Conservation (phyloP, 2,113 vertebrate genomes). For the Peromyscus maniculatus region DNA sequence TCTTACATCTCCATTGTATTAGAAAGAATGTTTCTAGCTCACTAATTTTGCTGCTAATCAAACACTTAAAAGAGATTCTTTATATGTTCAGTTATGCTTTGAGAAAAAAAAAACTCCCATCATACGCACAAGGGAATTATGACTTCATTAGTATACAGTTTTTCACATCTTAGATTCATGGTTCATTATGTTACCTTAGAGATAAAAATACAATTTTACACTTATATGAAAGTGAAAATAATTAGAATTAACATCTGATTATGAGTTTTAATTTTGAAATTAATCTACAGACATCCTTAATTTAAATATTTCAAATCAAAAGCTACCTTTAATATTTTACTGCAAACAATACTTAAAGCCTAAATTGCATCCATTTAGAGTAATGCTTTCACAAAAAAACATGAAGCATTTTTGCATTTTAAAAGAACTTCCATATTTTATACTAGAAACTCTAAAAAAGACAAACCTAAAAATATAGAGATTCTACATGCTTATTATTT, state of each 20-base stretch:
- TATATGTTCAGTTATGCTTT: conserved; percentile 84
- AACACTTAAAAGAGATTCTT: conserved; percentile 84
- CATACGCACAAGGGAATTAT: conserved; percentile 76
- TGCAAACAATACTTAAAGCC: conserved; percentile 65
- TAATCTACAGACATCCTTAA: conserved; percentile 74
- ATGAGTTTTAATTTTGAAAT: conserved; percentile 82
- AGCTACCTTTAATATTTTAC: conserved; percentile 71
- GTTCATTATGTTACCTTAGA: conserved; percentile 81
- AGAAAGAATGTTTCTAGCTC: conserved; percentile 84
- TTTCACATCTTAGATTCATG: conserved; percentile 82
- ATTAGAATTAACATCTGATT: conserved; percentile 82
- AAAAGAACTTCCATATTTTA: conserved; percentile 49
- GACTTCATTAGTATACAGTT: conserved; percentile 80
- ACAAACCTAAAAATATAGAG: conserved; percentile 13
- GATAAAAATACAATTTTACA: conserved; percentile 82
- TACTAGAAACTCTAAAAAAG: neutral
- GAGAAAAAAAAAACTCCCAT: conserved; percentile 51
- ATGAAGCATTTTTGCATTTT: conserved; percentile 7
- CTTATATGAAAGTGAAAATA: conserved; percentile 76
- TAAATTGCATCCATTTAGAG: conserved; percentile 39
- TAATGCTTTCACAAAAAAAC: conserved; percentile 50
- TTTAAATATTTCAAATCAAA: conserved; percentile 77
- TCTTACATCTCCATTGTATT: conserved; percentile 77
- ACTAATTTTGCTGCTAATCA: conserved; percentile 87
- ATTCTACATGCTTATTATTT: neutral